These are phyloP conservation scores for Chalcis sispes DNA, from an alignment of 2,888 invertebrate species.

Conservation along the genomic window DNA sequence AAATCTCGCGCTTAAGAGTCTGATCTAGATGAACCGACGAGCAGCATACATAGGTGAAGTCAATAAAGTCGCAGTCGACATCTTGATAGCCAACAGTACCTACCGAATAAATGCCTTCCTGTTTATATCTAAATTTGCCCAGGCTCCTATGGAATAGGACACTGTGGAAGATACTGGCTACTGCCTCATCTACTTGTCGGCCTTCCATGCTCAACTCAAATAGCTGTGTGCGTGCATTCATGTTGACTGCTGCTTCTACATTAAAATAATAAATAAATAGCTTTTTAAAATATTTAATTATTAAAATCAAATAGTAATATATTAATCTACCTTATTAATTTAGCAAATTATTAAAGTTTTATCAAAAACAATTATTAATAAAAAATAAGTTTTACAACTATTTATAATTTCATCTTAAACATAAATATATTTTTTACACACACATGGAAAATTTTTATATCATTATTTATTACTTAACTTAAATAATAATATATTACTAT, in stretches of 20 bases:
- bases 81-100: constrained; percentile 97
- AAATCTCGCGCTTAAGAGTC: constrained; percentile 85
- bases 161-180: constrained; percentile 93
- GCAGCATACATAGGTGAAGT: constrained; percentile 97
- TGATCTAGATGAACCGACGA: constrained; percentile 87
- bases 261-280: neutral
- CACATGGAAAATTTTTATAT: no score
- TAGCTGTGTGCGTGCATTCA: constrained; percentile 89
- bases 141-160: constrained; percentile 92
- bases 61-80: constrained; percentile 98
- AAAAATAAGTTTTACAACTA: no score
- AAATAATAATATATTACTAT: no score
- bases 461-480: no score
- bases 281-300: neutral
- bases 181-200: constrained; percentile 93
- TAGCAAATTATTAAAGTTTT: no score
- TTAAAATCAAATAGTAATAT: neutral
- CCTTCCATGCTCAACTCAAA: constrained; percentile 92
- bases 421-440: no score
- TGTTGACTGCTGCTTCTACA: constrained; percentile 72
- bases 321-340: no score
- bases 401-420: no score
- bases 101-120: constrained; percentile 95
- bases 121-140: constrained; percentile 95
- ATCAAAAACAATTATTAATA: no score